Evolutionary conservation across 92 coral and sea anemone species (phyloP).

Genomic region (Bergia sp.): DNA sequence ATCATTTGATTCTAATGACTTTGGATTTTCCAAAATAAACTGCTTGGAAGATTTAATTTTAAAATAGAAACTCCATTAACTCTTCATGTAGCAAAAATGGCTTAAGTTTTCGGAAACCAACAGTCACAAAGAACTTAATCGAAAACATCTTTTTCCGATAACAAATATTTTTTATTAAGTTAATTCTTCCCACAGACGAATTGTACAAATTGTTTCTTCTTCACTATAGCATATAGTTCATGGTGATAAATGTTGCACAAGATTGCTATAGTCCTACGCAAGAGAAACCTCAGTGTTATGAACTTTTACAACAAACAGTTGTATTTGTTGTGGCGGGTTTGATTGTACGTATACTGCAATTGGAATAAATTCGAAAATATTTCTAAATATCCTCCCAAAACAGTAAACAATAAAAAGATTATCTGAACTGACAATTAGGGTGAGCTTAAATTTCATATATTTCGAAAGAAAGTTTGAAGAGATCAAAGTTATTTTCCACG

Average conservation of each 20-base stretch:
- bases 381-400: no score
- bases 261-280: not conserved
- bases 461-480: no score
- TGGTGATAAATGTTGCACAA: not conserved
- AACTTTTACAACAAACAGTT: not conserved
- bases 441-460: no score
- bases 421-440: no score
- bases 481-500: no score
- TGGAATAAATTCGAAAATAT: no score
- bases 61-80: slow-evolving; percentile 20
- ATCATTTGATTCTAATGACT: not conserved
- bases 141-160: not conserved
- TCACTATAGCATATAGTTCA: not conserved
- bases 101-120: slow-evolving; percentile 10
- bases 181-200: not conserved
- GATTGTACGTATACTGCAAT: no score
- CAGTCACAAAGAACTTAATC: slow-evolving; percentile 25
- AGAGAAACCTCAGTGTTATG: not conserved
- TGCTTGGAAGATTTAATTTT: slow-evolving; percentile 20
- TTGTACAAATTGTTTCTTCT: not conserved
- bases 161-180: not conserved
- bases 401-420: no score
- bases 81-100: not conserved
- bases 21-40: not conserved
- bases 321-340: no score